Conservation (phyloP, 1,140 invertebrate species). For the Melanaphis sacchari region DNA sequence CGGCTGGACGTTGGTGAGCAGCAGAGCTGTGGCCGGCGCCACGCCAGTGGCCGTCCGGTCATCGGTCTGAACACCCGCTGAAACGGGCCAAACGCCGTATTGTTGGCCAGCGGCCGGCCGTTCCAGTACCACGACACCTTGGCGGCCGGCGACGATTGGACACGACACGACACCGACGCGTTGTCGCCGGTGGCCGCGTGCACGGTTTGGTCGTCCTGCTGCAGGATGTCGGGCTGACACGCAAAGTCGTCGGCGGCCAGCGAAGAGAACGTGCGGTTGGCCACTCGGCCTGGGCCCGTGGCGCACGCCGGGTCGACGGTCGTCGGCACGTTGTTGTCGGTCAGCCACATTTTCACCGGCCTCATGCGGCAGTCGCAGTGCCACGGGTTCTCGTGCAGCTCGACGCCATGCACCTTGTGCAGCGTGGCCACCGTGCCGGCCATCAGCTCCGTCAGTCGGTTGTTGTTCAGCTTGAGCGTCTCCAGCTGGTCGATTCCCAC, state of each 20-base stretch:
- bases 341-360: slow-evolving; percentile 83
- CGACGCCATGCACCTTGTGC: slow-evolving; percentile 79
- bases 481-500: slow-evolving; percentile 79
- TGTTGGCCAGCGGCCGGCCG: slow-evolving; percentile 79
- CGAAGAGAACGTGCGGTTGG: slow-evolving; percentile 76
- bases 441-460: slow-evolving; percentile 76
- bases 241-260: slow-evolving; percentile 84
- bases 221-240: slow-evolving; percentile 79
- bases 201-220: slow-evolving; percentile 72
- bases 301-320: slow-evolving; percentile 78
- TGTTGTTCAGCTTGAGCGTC: slow-evolving; percentile 81
- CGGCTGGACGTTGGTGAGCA: slow-evolving; percentile 86
- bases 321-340: slow-evolving; percentile 81
- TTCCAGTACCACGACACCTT: slow-evolving; percentile 88
- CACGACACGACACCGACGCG: slow-evolving; percentile 80
- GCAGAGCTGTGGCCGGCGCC: slow-evolving; percentile 74
- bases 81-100: slow-evolving; percentile 79
- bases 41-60: slow-evolving; percentile 73
- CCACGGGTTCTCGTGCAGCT: slow-evolving; percentile 91
- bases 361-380: slow-evolving; percentile 85
- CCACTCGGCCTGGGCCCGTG: slow-evolving; percentile 72
- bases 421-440: slow-evolving; percentile 76
- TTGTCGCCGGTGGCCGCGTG: slow-evolving; percentile 83
- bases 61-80: slow-evolving; percentile 79
- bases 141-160: slow-evolving; percentile 81